Base-by-base conservation (phyloP, 1,140 invertebrate species). In the Drosophila eugracilis region DNA sequence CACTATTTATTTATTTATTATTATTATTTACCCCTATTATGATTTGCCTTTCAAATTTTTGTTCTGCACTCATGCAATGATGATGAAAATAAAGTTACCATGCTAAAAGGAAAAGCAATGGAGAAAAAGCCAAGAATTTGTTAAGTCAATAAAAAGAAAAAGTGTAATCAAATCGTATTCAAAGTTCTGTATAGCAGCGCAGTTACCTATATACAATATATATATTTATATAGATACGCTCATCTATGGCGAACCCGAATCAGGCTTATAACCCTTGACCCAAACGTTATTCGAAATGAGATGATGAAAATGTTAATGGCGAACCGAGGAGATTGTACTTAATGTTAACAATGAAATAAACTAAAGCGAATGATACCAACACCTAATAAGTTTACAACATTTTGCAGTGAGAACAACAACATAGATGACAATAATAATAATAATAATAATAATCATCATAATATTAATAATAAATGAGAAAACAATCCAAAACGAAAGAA, bases 381-480 rank as follows among this genome's bases (percentile, higher is more conserved):
- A 73, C 58, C 15, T 65, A 74, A 76, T 79, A 45, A 72, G 55
- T 85, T 76, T 84, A 89, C 54, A 62, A 80, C 73, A 78, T 75
- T 74, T 86, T 86, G 59, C 57, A 80, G 66, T 81, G 52, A 84
- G 41, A 75, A 70, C 76, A 57, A 66, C 34, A 44, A 58, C 72
- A 53, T 75, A 52, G 76, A 85, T 72, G 83, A 88, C 84, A 86
- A 86, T 75, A 88, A 86, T n/a, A n/a, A n/a, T n/a, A n/a, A n/a
- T n/a, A n/a, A n/a, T n/a, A n/a, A n/a, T n/a, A n/a, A n/a, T n/a
- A n/a, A n/a, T n/a, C n/a, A n/a, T n/a, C n/a, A n/a, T n/a, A n/a
- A n/a, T n/a, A n/a, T n/a, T n/a, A n/a, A n/a, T n/a, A n/a, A n/a
- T n/a, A n/a, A n/a, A n/a, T n/a, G n/a, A 78, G 50, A 69, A 72